phyloP scores from a whole-genome alignment of 2,113 vertebrate genomes.

The Cisticola juncidis region DNA sequence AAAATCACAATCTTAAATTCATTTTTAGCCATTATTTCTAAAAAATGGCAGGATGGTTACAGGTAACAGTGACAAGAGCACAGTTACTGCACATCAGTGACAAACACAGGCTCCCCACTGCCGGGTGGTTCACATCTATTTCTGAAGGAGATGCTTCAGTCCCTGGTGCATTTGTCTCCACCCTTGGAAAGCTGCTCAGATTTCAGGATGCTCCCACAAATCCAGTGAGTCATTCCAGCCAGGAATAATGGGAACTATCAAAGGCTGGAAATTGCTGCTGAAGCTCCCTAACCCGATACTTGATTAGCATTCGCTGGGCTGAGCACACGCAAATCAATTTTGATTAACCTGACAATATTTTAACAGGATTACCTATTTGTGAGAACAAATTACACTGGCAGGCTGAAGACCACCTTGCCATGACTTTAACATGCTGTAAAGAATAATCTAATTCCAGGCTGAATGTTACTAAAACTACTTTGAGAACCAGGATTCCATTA shows the following conservation, averaged over 20 bases:
- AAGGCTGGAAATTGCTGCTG: neutral
- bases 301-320: constrained; percentile 61
- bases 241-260: neutral
- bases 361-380: constrained; percentile 68
- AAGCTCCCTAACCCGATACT: neutral
- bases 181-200: neutral
- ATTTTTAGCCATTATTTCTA: neutral
- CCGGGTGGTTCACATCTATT: neutral
- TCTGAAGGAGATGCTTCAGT: neutral
- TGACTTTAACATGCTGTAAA: constrained; percentile 52
- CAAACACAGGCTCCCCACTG: neutral
- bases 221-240: neutral
- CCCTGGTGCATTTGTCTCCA: neutral
- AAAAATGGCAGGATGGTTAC: neutral
- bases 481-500: constrained; percentile 54
- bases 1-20: neutral
- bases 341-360: constrained; percentile 72
- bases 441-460: constrained; percentile 53
- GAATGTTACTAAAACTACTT: neutral
- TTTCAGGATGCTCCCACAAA: neutral
- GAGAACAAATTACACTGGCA: constrained; percentile 65
- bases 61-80: neutral
- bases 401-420: constrained; percentile 58
- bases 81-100: neutral
- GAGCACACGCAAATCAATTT: constrained; percentile 69